phyloP scores from a whole-genome alignment of 2,888 invertebrate genomes.

The Chironomus tentans region DNA sequence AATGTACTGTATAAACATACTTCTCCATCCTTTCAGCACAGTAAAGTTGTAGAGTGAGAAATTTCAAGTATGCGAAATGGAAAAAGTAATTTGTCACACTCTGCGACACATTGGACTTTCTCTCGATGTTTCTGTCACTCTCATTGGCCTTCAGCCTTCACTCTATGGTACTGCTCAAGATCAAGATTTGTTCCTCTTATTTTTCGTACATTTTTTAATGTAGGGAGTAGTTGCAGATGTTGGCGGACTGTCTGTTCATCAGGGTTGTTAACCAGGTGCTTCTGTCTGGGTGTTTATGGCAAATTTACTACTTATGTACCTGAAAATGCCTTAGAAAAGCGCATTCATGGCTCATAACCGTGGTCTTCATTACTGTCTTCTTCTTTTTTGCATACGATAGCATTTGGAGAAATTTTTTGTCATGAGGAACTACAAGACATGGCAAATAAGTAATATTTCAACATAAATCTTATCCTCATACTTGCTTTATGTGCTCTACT shows the following conservation, averaged over 20 bases:
- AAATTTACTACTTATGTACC: too few relatives aligned
- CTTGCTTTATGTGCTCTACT: not conserved
- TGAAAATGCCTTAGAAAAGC: too few relatives aligned
- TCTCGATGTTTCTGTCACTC: not conserved
- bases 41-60: not conserved
- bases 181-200: not conserved
- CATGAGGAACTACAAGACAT: not conserved
- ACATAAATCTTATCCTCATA: slow-evolving; percentile 17
- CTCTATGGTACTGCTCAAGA: not conserved
- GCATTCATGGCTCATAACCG: too few relatives aligned
- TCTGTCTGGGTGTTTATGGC: too few relatives aligned
- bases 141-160: not conserved
- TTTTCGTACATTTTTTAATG: not conserved
- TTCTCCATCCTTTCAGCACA: not conserved
- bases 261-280: too few relatives aligned
- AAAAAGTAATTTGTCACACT: not conserved
- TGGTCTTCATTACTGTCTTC: too few relatives aligned
- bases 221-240: not conserved
- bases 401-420: too few relatives aligned
- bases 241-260: too few relatives aligned
- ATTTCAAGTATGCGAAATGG: not conserved
- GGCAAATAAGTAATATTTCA: slow-evolving; percentile 12
- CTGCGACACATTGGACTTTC: not conserved
- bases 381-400: too few relatives aligned
- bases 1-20: not conserved